These are phyloP conservation scores for Ceyx cyanopectus DNA, from an alignment of 2,113 vertebrate genomes.

Conservation along the genomic window DNA sequence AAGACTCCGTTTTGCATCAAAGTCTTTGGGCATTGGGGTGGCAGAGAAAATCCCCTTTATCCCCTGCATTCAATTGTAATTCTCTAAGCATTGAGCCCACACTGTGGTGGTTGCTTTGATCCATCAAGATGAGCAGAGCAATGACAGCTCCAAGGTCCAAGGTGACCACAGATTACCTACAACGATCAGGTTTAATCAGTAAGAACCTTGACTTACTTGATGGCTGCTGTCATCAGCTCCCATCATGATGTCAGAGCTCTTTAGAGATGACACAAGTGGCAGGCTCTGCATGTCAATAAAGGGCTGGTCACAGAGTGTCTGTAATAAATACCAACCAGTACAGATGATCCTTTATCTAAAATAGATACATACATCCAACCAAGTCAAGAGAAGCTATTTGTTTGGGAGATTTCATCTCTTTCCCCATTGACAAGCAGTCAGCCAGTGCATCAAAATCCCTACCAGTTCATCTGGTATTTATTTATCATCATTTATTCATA, in stretches of 20 bases:
- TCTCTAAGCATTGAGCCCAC: neutral
- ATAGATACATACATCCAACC: neutral
- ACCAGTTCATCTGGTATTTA: neutral
- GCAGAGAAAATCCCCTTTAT: neutral
- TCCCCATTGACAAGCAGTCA: neutral
- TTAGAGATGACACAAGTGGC: neutral
- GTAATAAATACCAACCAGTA: neutral
- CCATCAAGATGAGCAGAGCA: neutral
- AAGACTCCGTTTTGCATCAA: neutral
- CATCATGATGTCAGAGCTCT: neutral
- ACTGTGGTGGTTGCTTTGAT: neutral
- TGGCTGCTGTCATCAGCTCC: neutral
- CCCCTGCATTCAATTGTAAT: neutral
- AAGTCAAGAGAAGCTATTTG: neutral
- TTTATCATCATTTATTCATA: neutral
- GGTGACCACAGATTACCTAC: neutral
- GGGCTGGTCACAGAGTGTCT: neutral
- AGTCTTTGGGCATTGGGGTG: accelerated
- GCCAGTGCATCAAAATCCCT: neutral
- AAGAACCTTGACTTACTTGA: neutral
- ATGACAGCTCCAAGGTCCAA: neutral
- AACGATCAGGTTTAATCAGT: neutral
- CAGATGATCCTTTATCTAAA: neutral
- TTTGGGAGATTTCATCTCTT: neutral
- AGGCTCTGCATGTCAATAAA: neutral